Evolutionary conservation across 2,797 vertebrate genomes (phyloP), one percentile per base, ranked within the genome.

Genomic region (Prionace glauca): DNA sequence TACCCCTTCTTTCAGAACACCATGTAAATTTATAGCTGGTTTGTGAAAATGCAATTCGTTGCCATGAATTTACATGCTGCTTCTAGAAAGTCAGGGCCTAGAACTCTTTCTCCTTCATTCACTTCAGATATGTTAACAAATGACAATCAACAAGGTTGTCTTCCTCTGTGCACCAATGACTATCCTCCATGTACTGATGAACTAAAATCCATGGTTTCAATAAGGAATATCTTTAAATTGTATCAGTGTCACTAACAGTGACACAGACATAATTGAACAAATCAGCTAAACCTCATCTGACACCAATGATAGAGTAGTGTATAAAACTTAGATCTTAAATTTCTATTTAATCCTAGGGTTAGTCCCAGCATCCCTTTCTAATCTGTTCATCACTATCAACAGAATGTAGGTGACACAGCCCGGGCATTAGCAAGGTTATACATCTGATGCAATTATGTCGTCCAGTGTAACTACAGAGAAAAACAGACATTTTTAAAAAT

Each of bases 131-230:
- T 60, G 22, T 20, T n/a, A 20, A 50, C 45, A 50, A 50, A 16
- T 69, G 2, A 92, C 90, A 1, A n/a, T 16, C 60, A 65, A 32
- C 86, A 88, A 12, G 26, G 60, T 90, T 56, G 4, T 45, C 41
- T 45, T 84, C 81, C 22, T 69, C 62, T 20, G 69, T 92, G 41
- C 90, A 92, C 22, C n/a, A 69, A 92, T 69, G 10, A 69, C 67
- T 92, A 92, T 92, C 90, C 90, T 69, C 90, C 90, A 92, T 92
- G 62, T 92, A 92, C 90, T 9, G 22, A 92, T 65, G 65, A 24
- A 41, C n/a, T 92, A 92, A 92, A 92, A 92, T 92, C 67, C 90
- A 69, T 92, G 65, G 90, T 69, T 69, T 92, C 36, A 92, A 67
- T 20, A 84, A 84, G 81, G 36, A 45, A 18, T 84, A 45, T 36